Base-by-base conservation (phyloP, 2,888 invertebrate genomes). In the Azorinus chamasolen region DNA sequence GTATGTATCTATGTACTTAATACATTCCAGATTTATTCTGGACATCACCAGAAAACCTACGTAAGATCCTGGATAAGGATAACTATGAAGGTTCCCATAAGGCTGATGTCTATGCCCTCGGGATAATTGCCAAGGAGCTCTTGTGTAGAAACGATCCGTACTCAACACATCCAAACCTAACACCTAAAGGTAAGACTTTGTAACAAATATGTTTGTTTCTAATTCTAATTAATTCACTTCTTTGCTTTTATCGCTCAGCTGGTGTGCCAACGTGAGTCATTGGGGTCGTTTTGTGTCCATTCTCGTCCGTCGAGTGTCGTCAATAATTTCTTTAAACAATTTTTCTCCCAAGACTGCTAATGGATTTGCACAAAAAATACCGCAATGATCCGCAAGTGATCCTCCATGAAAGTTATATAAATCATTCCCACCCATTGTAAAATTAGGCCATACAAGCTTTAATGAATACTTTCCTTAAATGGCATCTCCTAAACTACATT, bases 11-110 rank as follows among this genome's bases (percentile, higher is more conserved):
- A 5, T 8, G 0, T 45, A 45, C 18, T 25, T 50, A 48, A 27
- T 41, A 3, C 54, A 6, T 51, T 63, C 6, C 74, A 91, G 91
- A 83, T 4, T 63, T 89, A 55, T 87, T 88, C 46, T 91, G 91
- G 91, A 88, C 88, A 1, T 88, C 91, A 8, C 91, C 91, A 1
- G 91, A 91, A 58, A 57, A 86, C 25, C 76, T 91, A 27, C 70
- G 89, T 24, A 63, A 71, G 16, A 43, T 81, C 1, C 59, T 84
- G n/a, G 65, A 76, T 32, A 68, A 78, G 22, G 75, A 79, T n/a
- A 48, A 48, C 1, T 43, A 41, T n/a, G 39, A 41, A 5, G 72
- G 64, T 18, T 85, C 88, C 4, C 83, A 77, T 8, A 55, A 78
- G 2, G 88, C 77, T 1, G 91, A 91, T 70, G 83, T 91, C 14